A percentile compares a stretch with the other conserved stretches of the same genome.
Evolutionary conservation across 2,888 invertebrate genomes (phyloP).

Genomic region (Diadegma fenestrale): DNA sequence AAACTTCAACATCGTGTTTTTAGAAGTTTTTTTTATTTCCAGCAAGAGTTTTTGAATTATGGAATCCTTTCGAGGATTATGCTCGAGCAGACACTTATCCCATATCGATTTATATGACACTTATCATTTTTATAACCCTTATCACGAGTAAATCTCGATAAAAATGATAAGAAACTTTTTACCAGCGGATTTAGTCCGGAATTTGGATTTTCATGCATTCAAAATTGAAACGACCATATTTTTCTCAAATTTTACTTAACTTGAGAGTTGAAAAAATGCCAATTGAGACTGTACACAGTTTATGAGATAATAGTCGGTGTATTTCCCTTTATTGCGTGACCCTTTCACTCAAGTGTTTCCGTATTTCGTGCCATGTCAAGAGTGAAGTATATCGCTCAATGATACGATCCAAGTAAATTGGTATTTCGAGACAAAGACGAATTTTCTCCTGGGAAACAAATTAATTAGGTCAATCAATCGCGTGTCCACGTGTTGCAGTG

Average conservation of each 20-base stretch:
- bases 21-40: background rate
- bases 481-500: background rate
- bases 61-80: background rate
- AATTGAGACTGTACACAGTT: conserved; percentile 46
- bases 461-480: background rate
- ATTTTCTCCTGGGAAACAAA: conserved; percentile 17
- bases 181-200: background rate
- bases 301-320: conserved; percentile 58
- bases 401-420: conserved; percentile 35
- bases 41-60: background rate
- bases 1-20: too few relatives aligned
- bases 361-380: background rate
- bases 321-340: conserved; percentile 65
- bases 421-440: conserved; percentile 22
- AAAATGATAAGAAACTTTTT: conserved; percentile 11
- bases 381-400: conserved; percentile 42
- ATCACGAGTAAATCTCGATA: conserved; percentile 12
- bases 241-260: background rate
- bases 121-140: conserved; percentile 20
- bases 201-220: conserved; percentile 8
- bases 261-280: background rate
- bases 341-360: conserved; percentile 29
- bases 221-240: background rate
- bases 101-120: conserved; percentile 4
- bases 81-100: conserved; percentile 4